Base-by-base conservation (phyloP, 2,797 vertebrate genomes). In the Notolepis coatsorum region DNA sequence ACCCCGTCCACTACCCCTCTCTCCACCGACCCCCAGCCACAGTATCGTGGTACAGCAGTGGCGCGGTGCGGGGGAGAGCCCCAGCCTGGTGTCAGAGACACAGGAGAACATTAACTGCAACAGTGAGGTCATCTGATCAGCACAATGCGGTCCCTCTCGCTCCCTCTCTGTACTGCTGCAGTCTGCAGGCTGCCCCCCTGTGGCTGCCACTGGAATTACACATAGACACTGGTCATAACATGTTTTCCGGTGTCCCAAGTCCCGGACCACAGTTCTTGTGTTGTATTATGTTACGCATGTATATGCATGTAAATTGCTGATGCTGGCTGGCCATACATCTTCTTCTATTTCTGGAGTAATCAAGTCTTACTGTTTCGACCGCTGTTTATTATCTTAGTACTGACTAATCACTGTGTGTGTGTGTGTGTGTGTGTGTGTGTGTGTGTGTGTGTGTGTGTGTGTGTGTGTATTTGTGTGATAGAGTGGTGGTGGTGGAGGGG, bases 61-160 rank as follows among this genome's bases (percentile, higher is more conserved):
- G 73, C 43, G 61, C 57, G 58, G 71, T 78, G 73, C 49, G 66
- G 79, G 68, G 54, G 65, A 65, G 75, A 82, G 84, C 73, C 76
- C 77, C 63, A 71, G 88, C 77, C 85, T 84, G 79, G 87, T 84
- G 81, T 89, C 60, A 80, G 85, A 87, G 76, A n/a, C 60, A 18
- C 81, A 73, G 88, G 87, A 75, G 77, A 89, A 89, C 87, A 91
- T 92, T 92, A 91, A 91, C 87, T 89, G 89, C 88, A 90, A 89
- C 87, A 90, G 87, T 73, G 83, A 88, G 86, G 89, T 91, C 88
- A 91, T 91, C 88, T 82, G 84, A 90, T 90, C 83, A 60, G 70
- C 81, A 81, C 73, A 82, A 86, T 88, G 85, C 87, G 67, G 80
- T 80, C 77, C 61, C 82, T 72, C 65, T 73, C 78, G 71, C 76